A percentile compares a stretch with the other conserved stretches of the same genome.
Evolutionary conservation across 2,888 invertebrate species (phyloP).

Genomic region (Cheilosia vulpina): DNA sequence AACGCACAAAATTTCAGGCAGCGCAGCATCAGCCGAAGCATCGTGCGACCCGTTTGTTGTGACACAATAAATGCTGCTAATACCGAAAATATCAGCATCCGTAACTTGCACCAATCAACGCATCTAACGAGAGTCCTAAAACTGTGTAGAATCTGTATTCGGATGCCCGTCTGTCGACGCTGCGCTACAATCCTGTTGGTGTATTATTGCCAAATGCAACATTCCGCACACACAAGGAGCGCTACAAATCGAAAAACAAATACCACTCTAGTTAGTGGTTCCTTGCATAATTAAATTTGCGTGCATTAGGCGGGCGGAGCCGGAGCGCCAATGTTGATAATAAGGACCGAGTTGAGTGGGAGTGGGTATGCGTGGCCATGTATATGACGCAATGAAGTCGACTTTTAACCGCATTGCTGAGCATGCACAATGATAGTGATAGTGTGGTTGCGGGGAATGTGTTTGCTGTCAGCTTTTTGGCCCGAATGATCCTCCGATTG

Average conservation of each 20-base stretch:
- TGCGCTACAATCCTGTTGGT: background rate
- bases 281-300: constrained; percentile 75
- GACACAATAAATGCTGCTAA: constrained; percentile 59
- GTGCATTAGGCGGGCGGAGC: constrained; percentile 61
- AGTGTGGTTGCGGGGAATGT: constrained; percentile 44
- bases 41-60: constrained; percentile 26
- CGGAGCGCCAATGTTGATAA: constrained; percentile 5
- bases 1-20: constrained; percentile 17
- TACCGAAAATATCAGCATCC: constrained; percentile 47
- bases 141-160: constrained; percentile 19
- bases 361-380: background rate
- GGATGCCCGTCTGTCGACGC: background rate
- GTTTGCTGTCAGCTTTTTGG: constrained; percentile 74
- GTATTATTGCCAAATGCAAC: constrained; percentile 38
- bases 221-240: constrained; percentile 68
- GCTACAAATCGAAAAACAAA: constrained; percentile 74
- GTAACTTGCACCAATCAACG: constrained; percentile 42
- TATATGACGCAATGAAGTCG: constrained; percentile 50
- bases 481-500: constrained; percentile 64
- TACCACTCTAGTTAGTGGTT: constrained; percentile 75
- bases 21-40: background rate
- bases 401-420: constrained; percentile 56
- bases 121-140: constrained; percentile 52
- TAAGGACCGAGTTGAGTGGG: background rate
- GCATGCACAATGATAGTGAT: constrained; percentile 51